phyloP scores from a whole-genome alignment of 2,888 invertebrate species.

The Nasonovia ribisnigri region DNA sequence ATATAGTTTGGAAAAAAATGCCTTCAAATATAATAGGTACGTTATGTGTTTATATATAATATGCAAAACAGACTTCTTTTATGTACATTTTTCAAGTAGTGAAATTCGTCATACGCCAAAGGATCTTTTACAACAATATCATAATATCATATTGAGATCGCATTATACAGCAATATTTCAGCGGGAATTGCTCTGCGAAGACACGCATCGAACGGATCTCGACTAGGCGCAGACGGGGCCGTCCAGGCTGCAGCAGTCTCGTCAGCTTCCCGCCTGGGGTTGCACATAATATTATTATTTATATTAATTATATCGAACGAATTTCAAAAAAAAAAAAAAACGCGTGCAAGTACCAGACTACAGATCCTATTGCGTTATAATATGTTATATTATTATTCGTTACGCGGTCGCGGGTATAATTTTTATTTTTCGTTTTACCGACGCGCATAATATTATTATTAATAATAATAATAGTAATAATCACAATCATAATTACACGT shows the following conservation, averaged over 20 bases:
- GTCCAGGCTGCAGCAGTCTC: neutral
- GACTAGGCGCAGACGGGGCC: no score
- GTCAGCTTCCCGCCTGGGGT: neutral
- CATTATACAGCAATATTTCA: neutral
- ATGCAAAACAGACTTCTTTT: neutral
- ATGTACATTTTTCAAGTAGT: neutral
- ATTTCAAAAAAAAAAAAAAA: neutral
- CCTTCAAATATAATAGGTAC: neutral
- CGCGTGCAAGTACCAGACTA: neutral
- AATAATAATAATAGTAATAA: neutral
- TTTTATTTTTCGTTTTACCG: neutral
- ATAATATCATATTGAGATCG: neutral
- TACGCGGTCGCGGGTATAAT: neutral
- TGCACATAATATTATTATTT: neutral
- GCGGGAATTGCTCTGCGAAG: neutral
- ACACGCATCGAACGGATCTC: neutral
- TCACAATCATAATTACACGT: neutral
- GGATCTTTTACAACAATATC: neutral
- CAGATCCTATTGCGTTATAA: neutral
- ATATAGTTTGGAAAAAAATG: neutral
- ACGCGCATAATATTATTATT: slow-evolving; percentile 1
- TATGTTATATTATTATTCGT: neutral
- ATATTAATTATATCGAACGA: neutral
- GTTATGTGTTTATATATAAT: neutral
- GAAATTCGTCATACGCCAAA: neutral